These are phyloP conservation scores for Machaerirhynchus nigripectus DNA, from an alignment of 2,113 vertebrate species.

Conservation along the genomic window DNA sequence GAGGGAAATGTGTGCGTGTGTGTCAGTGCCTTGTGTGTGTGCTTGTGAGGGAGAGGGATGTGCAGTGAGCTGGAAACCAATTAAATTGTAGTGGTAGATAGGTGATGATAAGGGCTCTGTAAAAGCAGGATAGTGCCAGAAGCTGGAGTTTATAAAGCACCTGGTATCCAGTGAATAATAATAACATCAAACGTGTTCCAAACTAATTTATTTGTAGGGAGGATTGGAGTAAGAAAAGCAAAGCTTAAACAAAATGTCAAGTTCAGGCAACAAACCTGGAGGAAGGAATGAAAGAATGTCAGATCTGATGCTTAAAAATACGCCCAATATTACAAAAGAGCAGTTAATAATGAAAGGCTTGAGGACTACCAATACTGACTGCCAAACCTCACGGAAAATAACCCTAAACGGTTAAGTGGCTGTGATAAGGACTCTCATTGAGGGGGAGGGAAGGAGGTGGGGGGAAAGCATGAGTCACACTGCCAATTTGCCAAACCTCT, in stretches of 20 bases:
- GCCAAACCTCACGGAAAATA: neutral
- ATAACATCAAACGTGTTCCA: neutral
- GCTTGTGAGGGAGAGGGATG: neutral
- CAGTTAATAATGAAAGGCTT: neutral
- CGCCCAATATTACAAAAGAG: neutral
- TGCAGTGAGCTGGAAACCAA: slow-evolving; percentile 34
- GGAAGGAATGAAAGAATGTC: neutral
- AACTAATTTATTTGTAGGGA: neutral
- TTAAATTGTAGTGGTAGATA: slow-evolving; percentile 16
- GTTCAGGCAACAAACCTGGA: neutral
- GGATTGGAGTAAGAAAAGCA: neutral
- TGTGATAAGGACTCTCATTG: neutral
- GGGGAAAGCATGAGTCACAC: neutral
- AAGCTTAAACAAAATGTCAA: neutral
- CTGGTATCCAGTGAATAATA: neutral
- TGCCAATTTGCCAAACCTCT: neutral
- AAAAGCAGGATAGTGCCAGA: neutral
- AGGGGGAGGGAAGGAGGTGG: neutral
- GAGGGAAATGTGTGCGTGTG: neutral
- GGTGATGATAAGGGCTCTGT: neutral
- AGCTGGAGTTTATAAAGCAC: neutral
- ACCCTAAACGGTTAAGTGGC: neutral
- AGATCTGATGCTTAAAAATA: neutral
- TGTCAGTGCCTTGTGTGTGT: neutral
- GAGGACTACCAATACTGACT: neutral